Conservation (phyloP, 2,888 invertebrate genomes). For the Syrphus vitripennis region DNA sequence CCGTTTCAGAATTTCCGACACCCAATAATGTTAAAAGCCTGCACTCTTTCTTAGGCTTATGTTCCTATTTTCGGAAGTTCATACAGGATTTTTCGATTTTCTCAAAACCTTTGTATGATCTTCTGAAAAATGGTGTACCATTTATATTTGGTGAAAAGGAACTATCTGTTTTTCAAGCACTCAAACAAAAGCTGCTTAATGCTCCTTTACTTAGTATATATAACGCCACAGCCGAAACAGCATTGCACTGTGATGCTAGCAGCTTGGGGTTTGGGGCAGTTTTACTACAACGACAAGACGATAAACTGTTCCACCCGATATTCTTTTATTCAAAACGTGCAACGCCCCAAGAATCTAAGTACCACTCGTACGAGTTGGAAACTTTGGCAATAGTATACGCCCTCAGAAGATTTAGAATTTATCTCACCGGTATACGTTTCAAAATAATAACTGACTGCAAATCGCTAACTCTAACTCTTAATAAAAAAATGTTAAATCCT, state of each 20-base stretch:
- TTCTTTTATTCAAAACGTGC: constrained; percentile 72
- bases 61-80: not conserved
- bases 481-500: constrained; percentile 68
- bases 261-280: constrained; percentile 72
- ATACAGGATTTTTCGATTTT: not conserved
- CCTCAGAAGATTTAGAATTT: constrained; percentile 72
- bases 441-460: constrained; percentile 72
- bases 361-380: constrained; percentile 75
- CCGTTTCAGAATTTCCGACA: not conserved
- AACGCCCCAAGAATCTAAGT: constrained; percentile 71
- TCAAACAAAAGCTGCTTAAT: constrained; percentile 2
- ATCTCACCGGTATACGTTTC: constrained; percentile 72
- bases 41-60: not conserved
- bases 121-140: not conserved
- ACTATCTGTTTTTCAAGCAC: too few species aligned
- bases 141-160: not conserved
- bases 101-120: not conserved
- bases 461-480: constrained; percentile 63
- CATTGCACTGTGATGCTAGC: constrained; percentile 75
- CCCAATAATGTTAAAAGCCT: not conserved
- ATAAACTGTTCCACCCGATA: constrained; percentile 30
- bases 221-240: constrained; percentile 71
- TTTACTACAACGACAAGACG: constrained; percentile 58
- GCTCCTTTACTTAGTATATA: constrained; percentile 73
- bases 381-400: constrained; percentile 73